These are phyloP conservation scores for Biston betularia DNA, from an alignment of 2,888 invertebrate species.

Conservation along the genomic window DNA sequence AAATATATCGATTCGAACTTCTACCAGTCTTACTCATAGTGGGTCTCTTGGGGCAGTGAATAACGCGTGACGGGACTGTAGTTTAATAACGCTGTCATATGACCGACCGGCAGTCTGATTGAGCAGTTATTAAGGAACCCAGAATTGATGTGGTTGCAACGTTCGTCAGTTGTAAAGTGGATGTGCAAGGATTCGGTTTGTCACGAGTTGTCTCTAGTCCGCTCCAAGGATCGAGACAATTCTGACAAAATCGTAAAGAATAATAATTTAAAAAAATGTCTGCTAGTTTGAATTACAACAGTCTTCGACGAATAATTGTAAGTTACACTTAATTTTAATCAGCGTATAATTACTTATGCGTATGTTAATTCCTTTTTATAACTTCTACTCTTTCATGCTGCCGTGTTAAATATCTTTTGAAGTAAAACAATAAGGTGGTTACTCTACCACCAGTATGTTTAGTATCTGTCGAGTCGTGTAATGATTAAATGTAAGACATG, in stretches of 20 bases:
- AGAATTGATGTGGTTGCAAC: slow-evolving; percentile 1
- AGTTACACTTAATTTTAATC: slow-evolving; percentile 11
- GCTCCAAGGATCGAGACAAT: slow-evolving; percentile 7
- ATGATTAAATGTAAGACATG: neutral
- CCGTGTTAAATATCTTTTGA: neutral
- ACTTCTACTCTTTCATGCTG: neutral
- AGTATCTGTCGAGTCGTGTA: neutral
- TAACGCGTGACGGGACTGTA: slow-evolving; percentile 16
- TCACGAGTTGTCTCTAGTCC: slow-evolving; percentile 8
- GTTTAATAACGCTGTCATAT: slow-evolving; percentile 37
- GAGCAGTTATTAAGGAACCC: slow-evolving; percentile 12
- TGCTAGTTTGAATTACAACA: slow-evolving; percentile 7
- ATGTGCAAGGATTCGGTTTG: slow-evolving; percentile 18
- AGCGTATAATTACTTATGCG: slow-evolving; percentile 17
- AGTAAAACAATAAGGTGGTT: too few species aligned
- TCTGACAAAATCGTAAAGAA: neutral
- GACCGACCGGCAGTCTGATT: slow-evolving; percentile 29
- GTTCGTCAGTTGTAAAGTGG: slow-evolving; percentile 10
- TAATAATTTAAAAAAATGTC: slow-evolving; percentile 14
- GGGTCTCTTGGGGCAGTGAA: neutral
- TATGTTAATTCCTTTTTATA: neutral
- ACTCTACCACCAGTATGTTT: neutral
- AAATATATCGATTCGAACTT: slow-evolving; percentile 1
- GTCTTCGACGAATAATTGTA: slow-evolving; percentile 8
- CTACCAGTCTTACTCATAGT: neutral